Evolutionary conservation across 2,888 invertebrate genomes (phyloP), one percentile per base, ranked within the genome.

Genomic region (Dolichopus griseipennis): DNA sequence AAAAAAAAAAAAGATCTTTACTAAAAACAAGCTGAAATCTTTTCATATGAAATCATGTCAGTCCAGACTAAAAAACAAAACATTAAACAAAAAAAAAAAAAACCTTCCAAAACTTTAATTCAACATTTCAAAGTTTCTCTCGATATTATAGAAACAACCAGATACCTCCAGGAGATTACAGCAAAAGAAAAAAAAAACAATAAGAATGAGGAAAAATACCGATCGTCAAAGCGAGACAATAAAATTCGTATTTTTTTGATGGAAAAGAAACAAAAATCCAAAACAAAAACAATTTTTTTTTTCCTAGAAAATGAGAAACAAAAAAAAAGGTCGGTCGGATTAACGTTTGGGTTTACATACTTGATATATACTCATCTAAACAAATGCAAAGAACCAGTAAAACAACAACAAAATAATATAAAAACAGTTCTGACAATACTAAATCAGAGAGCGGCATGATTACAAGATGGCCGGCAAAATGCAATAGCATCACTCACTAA

Each of bases 401-500:
- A 27, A 27, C 27, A 27, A 27, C 5, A 27, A 27, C 8, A 9
- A 37, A 37, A 37, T 37, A 10, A 37, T 37, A 37, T 37, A 12
- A 27, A 27, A 27, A 27, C 27, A 27, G 27, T 27, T 27, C 27
- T 27, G 27, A 27, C 27, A 7, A 37, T 8, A 37, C 37, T 37
- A 37, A 12, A 52, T 52, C 52, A 52, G 52, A 52, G 52, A 18
- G 52, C 52, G 52, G 52, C 52, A 52, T 52, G 5, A 18, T 52
- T 52, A 52, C 52, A 52, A 52, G 52, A 52, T 52, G 52, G 52
- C 52, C 52, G 52, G 52, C 52, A 52, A 52, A 52, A 18, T 52
- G 52, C 52, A 52, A 52, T 52, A 52, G 52, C 52, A 52, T 52
- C 52, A 52, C 52, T 52, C 52, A 52, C 52, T 52, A 52, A 52